Percentiles rank a stretch among this genome's conserved stretches.
phyloP scores from a whole-genome alignment of 2,113 vertebrate genomes.

The Ia io region DNA sequence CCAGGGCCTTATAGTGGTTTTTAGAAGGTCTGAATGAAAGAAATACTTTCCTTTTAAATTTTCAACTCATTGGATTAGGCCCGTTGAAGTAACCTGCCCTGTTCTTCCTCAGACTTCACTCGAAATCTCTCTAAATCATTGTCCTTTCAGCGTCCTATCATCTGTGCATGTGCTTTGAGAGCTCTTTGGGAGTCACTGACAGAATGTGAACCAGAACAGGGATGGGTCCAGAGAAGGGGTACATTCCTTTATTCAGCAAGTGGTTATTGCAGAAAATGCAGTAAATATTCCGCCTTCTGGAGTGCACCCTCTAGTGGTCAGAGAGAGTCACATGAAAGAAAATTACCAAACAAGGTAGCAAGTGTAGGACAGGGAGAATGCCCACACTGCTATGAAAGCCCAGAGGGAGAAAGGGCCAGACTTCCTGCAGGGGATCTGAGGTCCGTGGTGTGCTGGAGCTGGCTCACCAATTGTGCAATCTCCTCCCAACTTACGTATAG shows the following conservation, averaged over 20 bases:
- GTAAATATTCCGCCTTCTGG: background rate
- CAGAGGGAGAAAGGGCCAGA: background rate
- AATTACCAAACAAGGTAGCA: background rate
- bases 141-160: background rate
- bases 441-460: fast-evolving
- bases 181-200: background rate
- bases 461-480: background rate
- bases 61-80: background rate
- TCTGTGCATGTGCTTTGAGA: background rate
- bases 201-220: background rate
- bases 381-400: background rate
- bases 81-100: background rate
- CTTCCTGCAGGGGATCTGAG: background rate
- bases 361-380: background rate
- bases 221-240: background rate
- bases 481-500: background rate
- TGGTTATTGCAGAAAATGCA: background rate
- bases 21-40: background rate
- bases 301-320: background rate
- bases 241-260: background rate
- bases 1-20: background rate
- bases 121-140: background rate
- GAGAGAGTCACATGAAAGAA: background rate
- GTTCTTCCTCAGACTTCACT: background rate
- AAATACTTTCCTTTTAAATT: background rate